Evolutionary conservation across 2,113 vertebrate genomes (phyloP).

Genomic region (Phyllopteryx taeniolatus): DNA sequence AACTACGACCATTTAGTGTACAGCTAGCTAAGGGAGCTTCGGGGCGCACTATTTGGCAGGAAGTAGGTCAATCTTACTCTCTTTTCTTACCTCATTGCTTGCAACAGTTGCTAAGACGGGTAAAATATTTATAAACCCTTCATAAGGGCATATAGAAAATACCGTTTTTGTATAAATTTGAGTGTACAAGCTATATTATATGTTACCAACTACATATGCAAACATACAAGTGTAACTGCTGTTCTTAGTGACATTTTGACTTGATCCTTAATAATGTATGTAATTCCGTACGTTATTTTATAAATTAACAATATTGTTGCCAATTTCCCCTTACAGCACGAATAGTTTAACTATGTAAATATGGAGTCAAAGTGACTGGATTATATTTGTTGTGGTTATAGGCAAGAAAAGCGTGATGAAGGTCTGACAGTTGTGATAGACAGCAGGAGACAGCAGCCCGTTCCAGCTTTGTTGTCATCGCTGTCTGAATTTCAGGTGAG

Average conservation of each 20-base stretch:
- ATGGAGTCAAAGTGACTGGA: conserved; percentile 16
- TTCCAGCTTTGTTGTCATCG: conserved; percentile 69
- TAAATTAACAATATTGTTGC: not conserved
- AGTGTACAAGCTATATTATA: too few species aligned
- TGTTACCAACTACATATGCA: too few species aligned
- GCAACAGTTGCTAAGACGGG: too few species aligned
- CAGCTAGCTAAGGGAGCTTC: too few species aligned
- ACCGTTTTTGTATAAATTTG: not conserved
- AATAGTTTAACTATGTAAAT: not conserved
- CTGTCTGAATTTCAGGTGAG: conserved; percentile 81
- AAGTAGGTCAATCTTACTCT: too few species aligned
- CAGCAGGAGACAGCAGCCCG: conserved; percentile 68
- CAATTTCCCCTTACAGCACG: not conserved
- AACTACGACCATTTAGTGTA: too few species aligned
- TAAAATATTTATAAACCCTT: too few species aligned
- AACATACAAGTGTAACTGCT: not conserved
- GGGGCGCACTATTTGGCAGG: too few species aligned
- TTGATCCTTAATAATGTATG: not conserved
- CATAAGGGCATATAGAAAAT: too few species aligned
- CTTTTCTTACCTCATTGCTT: too few species aligned
- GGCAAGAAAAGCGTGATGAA: conserved; percentile 75
- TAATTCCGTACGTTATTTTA: not conserved
- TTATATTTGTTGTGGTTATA: conserved; percentile 44
- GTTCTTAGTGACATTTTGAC: not conserved
- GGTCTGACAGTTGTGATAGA: conserved; percentile 80